Conservation (phyloP, 2,888 invertebrate species). For the Melanophora roralis region DNA sequence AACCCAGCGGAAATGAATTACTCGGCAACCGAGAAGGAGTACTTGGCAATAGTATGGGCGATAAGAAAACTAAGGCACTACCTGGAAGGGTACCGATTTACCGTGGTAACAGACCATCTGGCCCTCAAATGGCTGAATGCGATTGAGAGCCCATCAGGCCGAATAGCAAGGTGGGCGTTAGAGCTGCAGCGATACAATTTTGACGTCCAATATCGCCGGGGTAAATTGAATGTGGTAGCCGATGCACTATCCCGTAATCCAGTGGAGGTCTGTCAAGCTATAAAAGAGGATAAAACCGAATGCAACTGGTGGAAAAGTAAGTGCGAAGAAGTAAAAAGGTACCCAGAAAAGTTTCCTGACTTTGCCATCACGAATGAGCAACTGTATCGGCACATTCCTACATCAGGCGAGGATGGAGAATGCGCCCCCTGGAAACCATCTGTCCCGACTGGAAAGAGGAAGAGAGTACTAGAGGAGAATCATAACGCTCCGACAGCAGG, state of each 20-base stretch:
- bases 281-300: background rate
- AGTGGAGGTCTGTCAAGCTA: too few relatives aligned
- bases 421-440: background rate
- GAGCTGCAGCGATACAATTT: background rate
- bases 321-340: background rate
- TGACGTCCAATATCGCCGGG: slow-evolving; percentile 14
- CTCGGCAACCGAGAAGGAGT: slow-evolving; percentile 34
- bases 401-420: background rate
- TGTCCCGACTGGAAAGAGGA: background rate
- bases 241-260: slow-evolving; percentile 25
- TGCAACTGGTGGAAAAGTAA: background rate
- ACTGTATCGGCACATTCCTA: background rate
- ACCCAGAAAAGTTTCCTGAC: background rate
- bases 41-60: background rate
- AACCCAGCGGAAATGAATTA: slow-evolving; percentile 20
- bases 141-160: slow-evolving; percentile 32
- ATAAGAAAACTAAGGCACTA: too few relatives aligned
- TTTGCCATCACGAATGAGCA: background rate
- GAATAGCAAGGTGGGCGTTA: slow-evolving; percentile 41
- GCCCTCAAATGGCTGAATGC: slow-evolving; percentile 36
- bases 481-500: slow-evolving; percentile 18
- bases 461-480: background rate
- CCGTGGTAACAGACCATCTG: slow-evolving; percentile 25
- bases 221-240: slow-evolving; percentile 30
- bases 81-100: slow-evolving; percentile 24